Percentiles rank a stretch among this genome's conserved stretches.
Conservation (phyloP, 2,797 vertebrate species). For the Stomatorhinus walkeri region DNA sequence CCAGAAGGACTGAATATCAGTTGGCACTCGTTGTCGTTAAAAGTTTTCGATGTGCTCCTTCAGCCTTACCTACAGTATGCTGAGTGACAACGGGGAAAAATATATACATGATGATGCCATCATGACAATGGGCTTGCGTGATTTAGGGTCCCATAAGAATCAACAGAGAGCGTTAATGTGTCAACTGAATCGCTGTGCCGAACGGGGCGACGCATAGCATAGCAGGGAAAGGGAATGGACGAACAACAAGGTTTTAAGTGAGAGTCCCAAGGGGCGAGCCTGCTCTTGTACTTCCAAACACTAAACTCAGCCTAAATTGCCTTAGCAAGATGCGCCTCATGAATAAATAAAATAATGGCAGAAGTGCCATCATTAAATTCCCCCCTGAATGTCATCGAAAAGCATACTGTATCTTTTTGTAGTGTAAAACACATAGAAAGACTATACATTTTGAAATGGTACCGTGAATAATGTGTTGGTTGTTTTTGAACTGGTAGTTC, state of each 20-base stretch:
- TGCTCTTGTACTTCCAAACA: neutral
- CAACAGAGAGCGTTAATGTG: neutral
- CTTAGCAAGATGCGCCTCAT: neutral
- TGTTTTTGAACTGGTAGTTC: neutral
- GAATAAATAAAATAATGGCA: neutral
- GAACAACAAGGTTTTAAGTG: neutral
- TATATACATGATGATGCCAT: neutral
- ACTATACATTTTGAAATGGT: neutral
- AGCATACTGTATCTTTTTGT: neutral
- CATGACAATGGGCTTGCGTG: neutral
- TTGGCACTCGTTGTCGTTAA: conserved; percentile 80
- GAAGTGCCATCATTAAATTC: neutral
- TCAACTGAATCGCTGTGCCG: neutral
- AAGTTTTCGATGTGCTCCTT: conserved; percentile 77
- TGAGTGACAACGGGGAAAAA: conserved; percentile 46
- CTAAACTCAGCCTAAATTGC: neutral
- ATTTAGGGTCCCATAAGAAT: neutral
- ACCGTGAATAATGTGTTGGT: neutral
- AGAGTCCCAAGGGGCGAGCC: neutral
- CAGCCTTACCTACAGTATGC: conserved; percentile 48
- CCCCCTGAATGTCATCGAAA: neutral
- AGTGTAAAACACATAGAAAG: neutral
- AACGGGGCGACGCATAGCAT: neutral
- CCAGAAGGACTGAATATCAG: conserved; percentile 77
- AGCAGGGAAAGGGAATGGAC: neutral